Conservation (phyloP, 2,888 invertebrate species). For the Leucania comma region DNA sequence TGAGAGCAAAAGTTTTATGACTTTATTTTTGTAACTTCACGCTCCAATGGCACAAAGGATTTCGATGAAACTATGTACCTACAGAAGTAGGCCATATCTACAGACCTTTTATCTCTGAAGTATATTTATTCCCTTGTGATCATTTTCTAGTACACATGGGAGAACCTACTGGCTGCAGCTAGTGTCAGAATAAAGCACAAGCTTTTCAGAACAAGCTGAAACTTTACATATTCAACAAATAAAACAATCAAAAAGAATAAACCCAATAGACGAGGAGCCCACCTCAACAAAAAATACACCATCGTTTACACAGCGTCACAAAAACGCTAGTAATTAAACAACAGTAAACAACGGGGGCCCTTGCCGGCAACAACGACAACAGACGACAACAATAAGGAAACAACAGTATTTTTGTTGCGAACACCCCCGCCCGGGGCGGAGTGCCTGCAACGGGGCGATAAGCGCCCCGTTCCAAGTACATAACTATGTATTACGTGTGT, state of each 20-base stretch:
- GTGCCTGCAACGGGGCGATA: conserved; percentile 83
- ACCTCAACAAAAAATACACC: conserved; percentile 67
- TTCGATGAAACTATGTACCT: too few relatives aligned
- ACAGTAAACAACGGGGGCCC: conserved; percentile 78
- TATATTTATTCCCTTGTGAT: too few relatives aligned
- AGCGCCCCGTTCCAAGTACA: conserved; percentile 70
- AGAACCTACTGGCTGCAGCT: too few relatives aligned
- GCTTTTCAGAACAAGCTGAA: conserved; percentile 5
- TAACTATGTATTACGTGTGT: conserved; percentile 60
- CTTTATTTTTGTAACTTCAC: too few relatives aligned
- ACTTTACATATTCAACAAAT: conserved; percentile 20
- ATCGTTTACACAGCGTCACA: conserved; percentile 69
- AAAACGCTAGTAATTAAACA: conserved; percentile 87
- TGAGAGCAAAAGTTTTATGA: too few relatives aligned
- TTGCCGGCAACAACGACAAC: conserved; percentile 72
- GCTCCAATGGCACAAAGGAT: too few relatives aligned
- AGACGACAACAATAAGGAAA: conserved; percentile 77
- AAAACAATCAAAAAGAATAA: conserved; percentile 35
- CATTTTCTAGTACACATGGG: too few relatives aligned
- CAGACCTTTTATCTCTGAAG: too few relatives aligned
- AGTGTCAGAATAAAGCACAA: neutral
- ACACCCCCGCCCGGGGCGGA: conserved; percentile 73
- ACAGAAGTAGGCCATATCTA: too few relatives aligned
- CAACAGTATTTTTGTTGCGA: conserved; percentile 87
- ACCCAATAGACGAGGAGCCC: conserved; percentile 62